These are phyloP conservation scores for Chorisops tibialis DNA, from an alignment of 2,888 invertebrate species.

Conservation along the genomic window DNA sequence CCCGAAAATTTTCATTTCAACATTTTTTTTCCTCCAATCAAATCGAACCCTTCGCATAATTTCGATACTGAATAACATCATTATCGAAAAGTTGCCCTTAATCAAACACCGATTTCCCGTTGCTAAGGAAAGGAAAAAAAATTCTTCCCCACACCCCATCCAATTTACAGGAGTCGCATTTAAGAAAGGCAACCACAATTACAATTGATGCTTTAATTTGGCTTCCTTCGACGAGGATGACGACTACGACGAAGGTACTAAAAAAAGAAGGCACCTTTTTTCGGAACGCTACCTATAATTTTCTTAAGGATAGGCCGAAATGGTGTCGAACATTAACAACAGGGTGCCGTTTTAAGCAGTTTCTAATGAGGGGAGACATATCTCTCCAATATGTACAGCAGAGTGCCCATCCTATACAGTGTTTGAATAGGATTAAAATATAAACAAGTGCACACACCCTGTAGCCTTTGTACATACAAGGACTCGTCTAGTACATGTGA, in stretches of 20 bases:
- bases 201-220: conserved; percentile 9
- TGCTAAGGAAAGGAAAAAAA: too few relatives aligned
- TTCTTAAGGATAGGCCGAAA: not conserved
- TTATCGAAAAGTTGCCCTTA: too few relatives aligned
- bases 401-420: conserved; percentile 7
- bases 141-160: too few relatives aligned
- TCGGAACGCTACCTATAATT: conserved; percentile 20
- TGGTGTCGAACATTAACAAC: conserved; percentile 3
- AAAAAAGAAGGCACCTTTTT: not conserved
- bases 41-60: not conserved
- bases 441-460: conserved; percentile 10
- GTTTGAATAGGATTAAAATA: conserved; percentile 28
- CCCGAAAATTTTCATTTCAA: not conserved
- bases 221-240: not conserved
- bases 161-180: too few relatives aligned
- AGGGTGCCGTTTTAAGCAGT: conserved; percentile 17
- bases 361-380: conserved; percentile 27
- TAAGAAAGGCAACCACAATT: conserved; percentile 10
- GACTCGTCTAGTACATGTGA: too few relatives aligned
- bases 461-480: too few relatives aligned
- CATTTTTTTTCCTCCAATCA: not conserved
- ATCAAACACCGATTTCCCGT: too few relatives aligned
- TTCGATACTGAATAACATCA: too few relatives aligned
- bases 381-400: conserved; percentile 9
- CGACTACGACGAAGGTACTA: too few relatives aligned